Percentiles rank a stretch among this genome's conserved stretches.
Evolutionary conservation across 2,113 vertebrate genomes (phyloP).

Genomic region (Dicerorhinus sumatrensis): DNA sequence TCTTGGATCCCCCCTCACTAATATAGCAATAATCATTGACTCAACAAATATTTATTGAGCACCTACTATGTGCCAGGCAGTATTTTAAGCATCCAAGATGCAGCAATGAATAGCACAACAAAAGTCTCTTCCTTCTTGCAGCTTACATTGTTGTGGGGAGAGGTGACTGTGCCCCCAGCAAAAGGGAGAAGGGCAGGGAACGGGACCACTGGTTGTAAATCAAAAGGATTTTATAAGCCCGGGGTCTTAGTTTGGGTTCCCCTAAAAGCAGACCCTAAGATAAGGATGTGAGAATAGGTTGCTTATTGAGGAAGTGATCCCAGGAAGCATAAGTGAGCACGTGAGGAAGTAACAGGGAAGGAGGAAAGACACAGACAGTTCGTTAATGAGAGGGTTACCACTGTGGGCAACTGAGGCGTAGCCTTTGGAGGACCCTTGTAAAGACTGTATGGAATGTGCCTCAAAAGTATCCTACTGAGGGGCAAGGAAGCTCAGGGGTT

Average conservation of each 20-base stretch:
- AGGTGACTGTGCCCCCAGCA: not conserved
- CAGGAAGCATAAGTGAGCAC: not conserved
- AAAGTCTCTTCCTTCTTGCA: not conserved
- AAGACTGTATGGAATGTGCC: not conserved
- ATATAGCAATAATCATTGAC: not conserved
- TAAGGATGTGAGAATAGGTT: not conserved
- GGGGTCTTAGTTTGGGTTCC: not conserved
- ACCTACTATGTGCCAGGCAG: not conserved
- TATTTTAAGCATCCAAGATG: not conserved
- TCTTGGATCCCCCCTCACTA: not conserved
- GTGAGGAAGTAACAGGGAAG: not conserved
- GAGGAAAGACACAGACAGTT: not conserved
- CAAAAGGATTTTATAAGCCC: not conserved
- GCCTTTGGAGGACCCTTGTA: not conserved
- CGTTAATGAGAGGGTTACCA: not conserved
- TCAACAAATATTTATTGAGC: not conserved
- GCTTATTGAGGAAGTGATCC: not conserved
- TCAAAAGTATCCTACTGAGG: not conserved
- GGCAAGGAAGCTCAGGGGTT: not conserved
- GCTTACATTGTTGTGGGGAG: not conserved
- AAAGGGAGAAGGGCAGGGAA: not conserved
- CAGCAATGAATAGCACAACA: not conserved
- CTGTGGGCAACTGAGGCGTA: not conserved
- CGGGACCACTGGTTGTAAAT: not conserved
- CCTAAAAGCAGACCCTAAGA: not conserved